Base-by-base conservation (phyloP, 2,797 vertebrate species). In the Leuciscus waleckii region DNA sequence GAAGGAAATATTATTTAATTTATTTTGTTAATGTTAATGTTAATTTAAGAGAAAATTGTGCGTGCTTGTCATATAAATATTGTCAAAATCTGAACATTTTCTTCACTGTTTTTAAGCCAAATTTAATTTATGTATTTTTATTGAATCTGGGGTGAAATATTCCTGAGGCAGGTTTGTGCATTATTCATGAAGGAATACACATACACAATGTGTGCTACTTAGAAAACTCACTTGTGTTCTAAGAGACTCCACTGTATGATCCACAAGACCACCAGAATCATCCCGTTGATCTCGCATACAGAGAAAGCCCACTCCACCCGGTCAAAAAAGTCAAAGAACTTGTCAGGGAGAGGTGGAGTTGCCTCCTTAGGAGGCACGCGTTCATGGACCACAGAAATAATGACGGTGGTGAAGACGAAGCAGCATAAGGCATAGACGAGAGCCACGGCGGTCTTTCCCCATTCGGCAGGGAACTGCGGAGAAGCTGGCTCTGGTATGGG, bases 291-390 rank as follows among this genome's bases (percentile, higher is more conserved):
- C 94, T 97, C 96, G 89, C 97, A 97, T 79, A 97, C 95, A 89
- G 95, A 96, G 92, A 97, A 97, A 83, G 97, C 96, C 97, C 97
- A 97, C 90, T 97, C 95, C 92, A 96, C 95, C 79, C 97, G 93
- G 92, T 95, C 94, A 90, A 97, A 97, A 90, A 94, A 91, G 92
- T 97, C 97, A 94, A 97, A 97, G 95, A 97, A 97, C n/a, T 96
- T 96, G 92, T 97, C 97, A 7, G 97, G 96, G 83, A 97, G 93
- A 21, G 96, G 97, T 83, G 95, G 96, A 86, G 95, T 94, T 90
- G 92, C 94, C 93, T 97, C 96, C 94, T 97, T 97, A 91, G 96
- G 93, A 94, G 97, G 97, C 87, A 97, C 97, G 89, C 97, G 95
- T 94, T 97, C 97, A 1, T 97, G 96, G 90, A 97, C 96, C n/a